Evolutionary conservation across 1,140 invertebrate species (phyloP), one percentile per base, ranked within the genome.

Genomic region (Brachionus calyciflorus): DNA sequence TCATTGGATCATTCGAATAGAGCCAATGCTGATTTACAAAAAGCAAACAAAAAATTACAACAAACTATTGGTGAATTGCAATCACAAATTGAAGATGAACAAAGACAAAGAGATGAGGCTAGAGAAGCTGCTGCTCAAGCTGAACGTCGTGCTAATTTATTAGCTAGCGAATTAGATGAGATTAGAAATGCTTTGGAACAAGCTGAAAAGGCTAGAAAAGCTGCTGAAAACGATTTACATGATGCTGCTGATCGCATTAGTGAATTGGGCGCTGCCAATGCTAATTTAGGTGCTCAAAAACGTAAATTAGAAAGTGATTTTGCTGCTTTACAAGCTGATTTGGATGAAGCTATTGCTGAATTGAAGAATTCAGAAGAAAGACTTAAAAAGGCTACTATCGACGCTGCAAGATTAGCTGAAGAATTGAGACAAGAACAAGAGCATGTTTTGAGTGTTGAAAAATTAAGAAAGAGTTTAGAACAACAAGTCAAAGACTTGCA

Each of bases 401-500:
- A 99, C 86, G 94, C 95, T 79, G 93, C 94, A 80, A 89, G 94
- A 84, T 89, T 99, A 80, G 95, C 96, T 79, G 96, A 99, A 85
- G 96, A 99, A 85, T 90, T 99, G 80, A 90, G 95, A 83, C 93
- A 94, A 80, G 96, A 99, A 88, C 96, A 99, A 63, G 69, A 98
- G 83, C 95, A 98, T 86, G 93, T 94, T 80, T 91, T 94, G 85
- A 93, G 93, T 80, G 93, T 96, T 85, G 96, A 99, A 88, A 98
- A 98, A 88, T 88, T 97, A 83, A 92, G 96, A 85, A 98, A 98
- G 88, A 91, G 91, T 65, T 89, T 98, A 77, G 96, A 99, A 85
- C 90, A 90, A 80, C 95, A 98, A 86, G 93, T 98, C 87, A 99
- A 99, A 89, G 96, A 99, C 85, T 88, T 99, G 81, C 96, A 98